These are phyloP conservation scores for Latheticus oryzae DNA, from an alignment of 2,888 invertebrate species.

Conservation along the genomic window DNA sequence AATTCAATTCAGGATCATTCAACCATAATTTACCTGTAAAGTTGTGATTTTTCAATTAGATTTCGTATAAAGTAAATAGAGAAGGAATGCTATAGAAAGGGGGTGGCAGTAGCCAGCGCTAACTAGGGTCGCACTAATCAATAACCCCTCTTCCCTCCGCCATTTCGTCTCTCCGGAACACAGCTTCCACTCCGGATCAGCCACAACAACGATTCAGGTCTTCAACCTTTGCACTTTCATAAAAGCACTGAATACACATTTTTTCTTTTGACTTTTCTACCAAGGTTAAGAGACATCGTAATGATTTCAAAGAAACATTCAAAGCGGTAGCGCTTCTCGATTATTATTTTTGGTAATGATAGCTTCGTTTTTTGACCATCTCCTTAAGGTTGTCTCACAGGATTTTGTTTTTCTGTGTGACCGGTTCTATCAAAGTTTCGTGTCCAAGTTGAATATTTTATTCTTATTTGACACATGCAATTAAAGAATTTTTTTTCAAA, in stretches of 20 bases:
- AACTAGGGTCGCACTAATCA: constrained; percentile 67
- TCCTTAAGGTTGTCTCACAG: constrained; percentile 33
- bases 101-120: constrained; percentile 56
- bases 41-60: constrained; percentile 36
- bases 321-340: constrained; percentile 50
- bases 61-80: constrained; percentile 39
- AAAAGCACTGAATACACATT: constrained; percentile 42
- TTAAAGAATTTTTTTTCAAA: constrained; percentile 17
- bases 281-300: constrained; percentile 43
- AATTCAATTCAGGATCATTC: constrained; percentile 65
- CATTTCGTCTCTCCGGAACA: constrained; percentile 52
- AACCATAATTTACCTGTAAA: constrained; percentile 67
- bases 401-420: constrained; percentile 41
- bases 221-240: constrained; percentile 53
- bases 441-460: constrained; percentile 25
- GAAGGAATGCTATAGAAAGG: constrained; percentile 37
- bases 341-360: constrained; percentile 55
- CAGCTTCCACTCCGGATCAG: constrained; percentile 58
- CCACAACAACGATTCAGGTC: constrained; percentile 56
- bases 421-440: constrained; percentile 26
- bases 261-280: constrained; percentile 28
- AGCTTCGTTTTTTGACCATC: constrained; percentile 48
- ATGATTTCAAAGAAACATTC: constrained; percentile 50
- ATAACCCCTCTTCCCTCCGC: constrained; percentile 58
- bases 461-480: constrained; percentile 18